Evolutionary conservation across 1,140 invertebrate species (phyloP).

Genomic region (Drosophila mayri): DNA sequence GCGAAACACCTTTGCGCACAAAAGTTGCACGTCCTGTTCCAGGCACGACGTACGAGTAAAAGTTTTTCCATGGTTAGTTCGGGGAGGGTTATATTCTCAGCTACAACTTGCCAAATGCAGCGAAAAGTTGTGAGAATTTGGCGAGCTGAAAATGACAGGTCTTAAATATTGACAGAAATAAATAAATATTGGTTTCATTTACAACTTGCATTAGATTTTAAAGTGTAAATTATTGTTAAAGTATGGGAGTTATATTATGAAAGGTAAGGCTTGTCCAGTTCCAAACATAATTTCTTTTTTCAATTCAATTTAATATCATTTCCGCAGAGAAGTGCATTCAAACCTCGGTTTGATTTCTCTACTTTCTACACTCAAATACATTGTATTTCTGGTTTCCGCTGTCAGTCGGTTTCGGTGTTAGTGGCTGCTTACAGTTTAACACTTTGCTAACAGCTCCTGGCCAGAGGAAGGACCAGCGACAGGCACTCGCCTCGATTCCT

Average conservation of each 20-base stretch:
- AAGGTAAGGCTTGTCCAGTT: no score
- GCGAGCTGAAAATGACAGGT: background rate
- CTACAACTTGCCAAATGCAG: constrained; percentile 10
- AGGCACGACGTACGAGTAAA: constrained; percentile 27
- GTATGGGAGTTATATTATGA: no score
- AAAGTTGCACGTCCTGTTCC: constrained; percentile 71
- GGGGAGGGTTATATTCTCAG: constrained; percentile 3
- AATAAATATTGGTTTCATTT: constrained; percentile 8
- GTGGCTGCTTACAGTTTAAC: constrained; percentile 78
- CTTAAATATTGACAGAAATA: background rate
- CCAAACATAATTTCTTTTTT: no score
- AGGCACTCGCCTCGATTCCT: constrained; percentile 56
- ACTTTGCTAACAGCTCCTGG: constrained; percentile 57
- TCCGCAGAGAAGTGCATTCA: background rate
- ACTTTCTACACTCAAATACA: background rate
- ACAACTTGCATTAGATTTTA: no score
- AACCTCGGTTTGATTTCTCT: background rate
- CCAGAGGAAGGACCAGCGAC: background rate
- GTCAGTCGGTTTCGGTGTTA: constrained; percentile 44
- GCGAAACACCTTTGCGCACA: constrained; percentile 81
- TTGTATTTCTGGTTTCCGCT: constrained; percentile 26
- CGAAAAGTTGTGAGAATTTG: constrained; percentile 27
- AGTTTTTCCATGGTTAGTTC: constrained; percentile 33
- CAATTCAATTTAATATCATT: background rate
- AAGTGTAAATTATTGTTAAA: no score